Conservation (phyloP, 2,113 vertebrate species). For the Mus spicilegus region DNA sequence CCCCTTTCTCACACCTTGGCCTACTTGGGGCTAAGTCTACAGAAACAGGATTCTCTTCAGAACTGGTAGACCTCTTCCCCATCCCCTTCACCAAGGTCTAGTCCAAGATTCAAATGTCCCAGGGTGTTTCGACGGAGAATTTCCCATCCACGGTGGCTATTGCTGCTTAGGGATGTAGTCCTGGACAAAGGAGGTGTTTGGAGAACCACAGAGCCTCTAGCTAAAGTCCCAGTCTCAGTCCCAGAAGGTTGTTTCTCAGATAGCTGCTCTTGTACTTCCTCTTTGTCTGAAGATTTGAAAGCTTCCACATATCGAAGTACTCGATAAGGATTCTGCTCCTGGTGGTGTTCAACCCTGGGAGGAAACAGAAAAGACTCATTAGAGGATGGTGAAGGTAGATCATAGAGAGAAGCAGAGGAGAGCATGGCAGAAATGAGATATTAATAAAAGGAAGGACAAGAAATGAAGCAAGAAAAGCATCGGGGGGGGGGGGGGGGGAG, state of each 20-base stretch:
- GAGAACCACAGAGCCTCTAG: slow-evolving; percentile 18
- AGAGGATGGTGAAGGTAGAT: background rate
- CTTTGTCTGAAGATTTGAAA: slow-evolving; percentile 88
- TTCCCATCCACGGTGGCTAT: slow-evolving; percentile 89
- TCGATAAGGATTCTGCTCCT: slow-evolving; percentile 89
- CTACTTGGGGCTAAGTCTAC: background rate
- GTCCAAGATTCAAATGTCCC: slow-evolving; percentile 77
- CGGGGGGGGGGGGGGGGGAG: background rate
- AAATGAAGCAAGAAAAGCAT: background rate
- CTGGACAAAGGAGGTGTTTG: slow-evolving; percentile 79
- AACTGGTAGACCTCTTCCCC: slow-evolving; percentile 85
- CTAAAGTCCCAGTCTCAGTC: background rate
- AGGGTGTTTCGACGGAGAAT: slow-evolving; percentile 88
- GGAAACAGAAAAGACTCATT: slow-evolving; percentile 43
- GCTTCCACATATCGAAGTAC: slow-evolving; percentile 89
- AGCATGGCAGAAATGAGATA: background rate
- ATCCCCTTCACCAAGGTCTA: slow-evolving; percentile 76
- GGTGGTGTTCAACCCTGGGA: slow-evolving; percentile 92
- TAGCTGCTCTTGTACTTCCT: slow-evolving; percentile 67
- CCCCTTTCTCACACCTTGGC: background rate
- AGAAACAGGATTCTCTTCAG: slow-evolving; percentile 60
- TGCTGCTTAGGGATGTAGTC: slow-evolving; percentile 84
- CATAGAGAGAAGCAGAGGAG: background rate
- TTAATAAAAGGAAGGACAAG: background rate
- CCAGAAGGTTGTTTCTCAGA: slow-evolving; percentile 70